Evolutionary conservation across 2,797 vertebrate species (phyloP).

Genomic region (Thripadectes ignobilis): DNA sequence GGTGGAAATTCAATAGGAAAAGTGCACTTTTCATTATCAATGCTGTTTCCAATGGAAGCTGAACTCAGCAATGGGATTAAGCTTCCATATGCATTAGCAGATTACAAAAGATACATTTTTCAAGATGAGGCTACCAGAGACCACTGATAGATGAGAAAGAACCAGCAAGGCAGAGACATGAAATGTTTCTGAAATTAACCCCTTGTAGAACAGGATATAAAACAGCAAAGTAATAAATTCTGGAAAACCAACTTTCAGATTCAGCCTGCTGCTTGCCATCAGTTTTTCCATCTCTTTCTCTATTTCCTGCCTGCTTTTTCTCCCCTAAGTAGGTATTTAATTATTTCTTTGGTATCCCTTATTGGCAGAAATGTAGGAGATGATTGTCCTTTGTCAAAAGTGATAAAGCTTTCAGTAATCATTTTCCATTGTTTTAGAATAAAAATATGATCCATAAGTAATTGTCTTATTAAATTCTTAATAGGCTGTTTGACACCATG

Average conservation of each 20-base stretch:
- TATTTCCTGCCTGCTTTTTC: neutral
- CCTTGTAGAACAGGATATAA: neutral
- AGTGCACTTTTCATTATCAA: neutral
- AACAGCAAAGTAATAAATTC: neutral
- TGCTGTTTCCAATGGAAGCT: neutral
- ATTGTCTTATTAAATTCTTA: neutral
- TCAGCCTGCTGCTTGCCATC: neutral
- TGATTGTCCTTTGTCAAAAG: neutral
- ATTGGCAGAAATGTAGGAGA: neutral
- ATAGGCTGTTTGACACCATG: neutral
- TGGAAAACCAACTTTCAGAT: neutral
- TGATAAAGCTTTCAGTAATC: neutral
- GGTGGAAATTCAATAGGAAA: neutral
- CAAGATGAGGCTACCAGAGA: neutral
- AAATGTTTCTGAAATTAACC: neutral
- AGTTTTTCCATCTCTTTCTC: neutral
- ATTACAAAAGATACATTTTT: neutral
- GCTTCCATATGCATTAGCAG: neutral
- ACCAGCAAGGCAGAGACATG: neutral
- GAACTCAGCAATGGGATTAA: neutral
- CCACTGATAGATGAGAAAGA: neutral
- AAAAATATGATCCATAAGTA: neutral
- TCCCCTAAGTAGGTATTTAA: neutral
- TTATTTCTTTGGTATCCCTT: neutral
- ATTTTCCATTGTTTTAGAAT: neutral